Percentiles rank a stretch among this genome's conserved stretches.
Evolutionary conservation across 2,888 invertebrate genomes (phyloP).

Genomic region (Actias luna): DNA sequence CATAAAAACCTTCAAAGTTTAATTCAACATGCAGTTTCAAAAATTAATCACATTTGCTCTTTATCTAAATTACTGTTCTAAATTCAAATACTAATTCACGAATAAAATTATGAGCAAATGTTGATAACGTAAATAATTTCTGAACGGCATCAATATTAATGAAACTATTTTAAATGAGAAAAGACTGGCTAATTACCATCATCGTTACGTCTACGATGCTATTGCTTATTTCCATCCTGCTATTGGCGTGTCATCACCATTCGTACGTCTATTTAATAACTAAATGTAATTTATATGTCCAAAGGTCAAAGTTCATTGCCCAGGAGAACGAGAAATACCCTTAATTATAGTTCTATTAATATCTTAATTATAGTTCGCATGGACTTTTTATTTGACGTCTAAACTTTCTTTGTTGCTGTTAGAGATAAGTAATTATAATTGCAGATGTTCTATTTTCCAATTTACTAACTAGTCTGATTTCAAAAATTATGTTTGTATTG

Average conservation of each 20-base stretch:
- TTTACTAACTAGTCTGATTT: too few relatives aligned
- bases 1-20: neutral
- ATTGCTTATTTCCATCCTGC: conserved; percentile 67
- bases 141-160: conserved; percentile 6
- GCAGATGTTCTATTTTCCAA: neutral
- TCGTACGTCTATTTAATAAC: conserved; percentile 40
- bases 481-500: too few relatives aligned
- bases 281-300: conserved; percentile 28
- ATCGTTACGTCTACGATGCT: conserved; percentile 45
- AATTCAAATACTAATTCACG: neutral
- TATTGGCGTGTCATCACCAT: conserved; percentile 45
- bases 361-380: neutral
- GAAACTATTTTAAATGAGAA: conserved; percentile 24
- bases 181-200: conserved; percentile 46
- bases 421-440: neutral
- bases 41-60: neutral
- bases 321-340: conserved; percentile 15
- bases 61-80: neutral
- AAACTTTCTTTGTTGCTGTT: neutral
- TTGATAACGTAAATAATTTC: neutral
- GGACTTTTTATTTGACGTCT: neutral
- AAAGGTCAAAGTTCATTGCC: conserved; percentile 24
- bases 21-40: neutral
- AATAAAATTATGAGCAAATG: neutral
- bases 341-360: neutral